These are phyloP conservation scores for Bergia sp. DNA, from an alignment of 92 coral and sea anemone genomes.

Conservation along the genomic window DNA sequence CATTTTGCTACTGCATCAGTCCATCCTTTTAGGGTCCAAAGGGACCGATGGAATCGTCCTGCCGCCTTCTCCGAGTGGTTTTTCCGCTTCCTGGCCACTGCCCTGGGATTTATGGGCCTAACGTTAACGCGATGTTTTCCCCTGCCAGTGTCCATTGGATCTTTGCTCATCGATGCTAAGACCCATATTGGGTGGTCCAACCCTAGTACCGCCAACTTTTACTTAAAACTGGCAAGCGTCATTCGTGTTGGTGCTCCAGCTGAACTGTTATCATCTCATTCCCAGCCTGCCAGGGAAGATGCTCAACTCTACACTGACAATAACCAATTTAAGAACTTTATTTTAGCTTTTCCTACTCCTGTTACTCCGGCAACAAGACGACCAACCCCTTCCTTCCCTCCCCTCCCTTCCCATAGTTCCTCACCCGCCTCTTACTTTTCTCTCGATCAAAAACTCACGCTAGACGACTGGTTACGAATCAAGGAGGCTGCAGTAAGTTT, in stretches of 20 bases:
- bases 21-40: constrained; percentile 25
- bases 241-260: constrained; percentile 55
- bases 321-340: not conserved
- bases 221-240: constrained; percentile 44
- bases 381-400: not conserved
- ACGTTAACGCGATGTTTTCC: too few species aligned
- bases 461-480: too few species aligned
- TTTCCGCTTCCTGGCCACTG: constrained; percentile 45
- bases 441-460: too few species aligned
- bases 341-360: constrained; percentile 7
- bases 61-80: constrained; percentile 21
- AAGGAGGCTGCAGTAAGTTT: too few species aligned
- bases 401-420: too few species aligned
- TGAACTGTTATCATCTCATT: constrained; percentile 48
- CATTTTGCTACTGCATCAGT: constrained; percentile 18
- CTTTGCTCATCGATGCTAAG: not conserved
- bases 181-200: constrained; percentile 56
- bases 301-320: not conserved
- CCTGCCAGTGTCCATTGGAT: not conserved
- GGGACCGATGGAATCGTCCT: constrained; percentile 33
- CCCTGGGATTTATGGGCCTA: constrained; percentile 49
- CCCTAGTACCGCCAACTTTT: constrained; percentile 33
- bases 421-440: too few species aligned
- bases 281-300: not conserved
- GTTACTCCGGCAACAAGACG: not conserved